phyloP scores from a whole-genome alignment of 2,113 vertebrate species.

The Rhabdomys dilectus region DNA sequence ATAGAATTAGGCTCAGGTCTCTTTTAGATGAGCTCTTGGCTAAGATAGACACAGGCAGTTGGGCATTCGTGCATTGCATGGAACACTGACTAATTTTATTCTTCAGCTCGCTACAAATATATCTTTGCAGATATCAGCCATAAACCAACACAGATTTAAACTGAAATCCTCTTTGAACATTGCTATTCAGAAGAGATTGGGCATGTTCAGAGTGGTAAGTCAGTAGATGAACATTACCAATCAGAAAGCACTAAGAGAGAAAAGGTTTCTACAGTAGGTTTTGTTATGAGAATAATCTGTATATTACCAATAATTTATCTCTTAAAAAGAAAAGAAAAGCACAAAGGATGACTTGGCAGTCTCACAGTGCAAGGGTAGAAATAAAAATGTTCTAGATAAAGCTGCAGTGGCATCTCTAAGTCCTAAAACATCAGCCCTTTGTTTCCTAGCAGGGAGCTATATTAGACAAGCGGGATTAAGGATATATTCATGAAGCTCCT shows the following conservation, averaged over 20 bases:
- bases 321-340: background rate
- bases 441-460: constrained; percentile 33
- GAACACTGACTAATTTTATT: background rate
- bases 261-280: background rate
- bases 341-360: constrained; percentile 1
- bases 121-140: background rate
- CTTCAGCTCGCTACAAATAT: background rate
- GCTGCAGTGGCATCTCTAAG: background rate
- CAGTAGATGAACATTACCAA: background rate
- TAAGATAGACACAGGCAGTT: background rate
- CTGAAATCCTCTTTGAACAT: background rate
- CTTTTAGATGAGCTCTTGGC: background rate
- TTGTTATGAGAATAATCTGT: background rate
- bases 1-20: background rate
- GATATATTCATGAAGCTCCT: constrained; percentile 47
- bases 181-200: no score
- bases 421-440: constrained; percentile 14
- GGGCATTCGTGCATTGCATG: background rate
- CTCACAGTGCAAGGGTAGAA: constrained; percentile 33
- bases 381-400: constrained; percentile 43
- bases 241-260: background rate
- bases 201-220: no score
- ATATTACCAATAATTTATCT: background rate
- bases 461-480: constrained; percentile 2
- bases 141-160: background rate